Base-by-base conservation (phyloP, 1,140 invertebrate genomes). In the Maconellicoccus hirsutus region DNA sequence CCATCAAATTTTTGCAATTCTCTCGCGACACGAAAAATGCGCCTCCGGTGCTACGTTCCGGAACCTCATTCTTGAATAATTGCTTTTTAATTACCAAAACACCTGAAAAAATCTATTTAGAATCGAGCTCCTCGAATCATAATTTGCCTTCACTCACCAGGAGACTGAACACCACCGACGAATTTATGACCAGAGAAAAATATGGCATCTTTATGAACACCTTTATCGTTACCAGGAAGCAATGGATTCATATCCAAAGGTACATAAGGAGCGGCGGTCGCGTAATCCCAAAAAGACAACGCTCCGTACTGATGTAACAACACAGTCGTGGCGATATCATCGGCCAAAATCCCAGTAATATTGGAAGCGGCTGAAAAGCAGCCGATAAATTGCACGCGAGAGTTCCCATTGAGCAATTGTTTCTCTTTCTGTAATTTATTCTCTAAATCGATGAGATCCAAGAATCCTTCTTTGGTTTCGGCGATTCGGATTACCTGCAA, bases 131-230 rank as follows among this genome's bases (percentile, higher is more conserved):
- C 52, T 7, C 16, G 16, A n/a, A n/a, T 10, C 22, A 66, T 66
- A n/a, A n/a, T n/a, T n/a, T n/a, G n/a, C n/a, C n/a, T 19, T 66
- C 61, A 66, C 71, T 39, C 26, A 80, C 86, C 88, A 6, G 93
- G 92, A 14, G 92, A 92, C 76, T 93, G 90, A 0, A 92, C 87
- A 8, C 93, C 94, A 0, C 94, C 94, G 52, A 94, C 83, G 79
- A 96, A 94, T 78, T 95, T 95, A 80, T 94, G 92, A 38, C 89
- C 87, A 26, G 92, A 92, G 77, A 96, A 93, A 78, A 92, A 94
- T 61, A 96, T 84, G 0, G 92, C 93, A 81, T 96, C 94, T 78
- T 96, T 95, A 78, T 87, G 86, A 4, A 89, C 87, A 70, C 87
- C 82, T 26, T 85, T 84, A 74, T 87, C 84, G 70, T 85, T 82